Evolutionary conservation across 2,797 vertebrate genomes (phyloP), one percentile per base, ranked within the genome.

Genomic region (Heliangelus exortis): DNA sequence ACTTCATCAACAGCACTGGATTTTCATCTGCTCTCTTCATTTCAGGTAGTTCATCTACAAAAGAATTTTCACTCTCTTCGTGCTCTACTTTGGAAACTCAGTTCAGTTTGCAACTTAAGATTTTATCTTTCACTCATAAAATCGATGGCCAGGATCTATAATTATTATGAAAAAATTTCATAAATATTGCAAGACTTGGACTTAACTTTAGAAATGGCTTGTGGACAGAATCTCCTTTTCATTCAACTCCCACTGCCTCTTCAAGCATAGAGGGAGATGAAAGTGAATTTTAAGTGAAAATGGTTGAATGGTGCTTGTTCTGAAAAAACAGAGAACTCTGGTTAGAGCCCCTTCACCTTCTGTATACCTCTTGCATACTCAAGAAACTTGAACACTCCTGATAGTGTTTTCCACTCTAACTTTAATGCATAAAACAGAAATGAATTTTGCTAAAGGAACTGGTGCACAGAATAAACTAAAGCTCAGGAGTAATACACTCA

Each of bases 161-260:
- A 63, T 33, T 81, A 36, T 53, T 50, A 58, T 36, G 25, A 61
- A 93, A 90, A 72, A 45, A 51, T 61, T 88, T 62, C 5, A 53
- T 47, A 51, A 62, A 19, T 81, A 58, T 76, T 47, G 3, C 15
- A 61, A 74, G 33, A 12, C 26, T n/a, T 71, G 15, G 26, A 2
- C 13, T 78, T 63, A 84, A 59, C 41, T 59, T 28, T 14, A 66
- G 66, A 81, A 75, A 15, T 43, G 10, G 3, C 8, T 73, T 68
- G 7, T 10, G 78, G 47, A 55, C 45, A 74, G 20, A 75, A 59
- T 15, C 20, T 69, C 8, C 17, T 86, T 41, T 62, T 66, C 3
- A 10, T n/a, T 28, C 4, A 33, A 8, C 22, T 72, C 50, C 15
- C 7, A 13, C 4, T 1, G 0, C 6, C 2, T 28, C 6, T 15